Base-by-base conservation (phyloP, 2,888 invertebrate species). In the Augiades crinisus region DNA sequence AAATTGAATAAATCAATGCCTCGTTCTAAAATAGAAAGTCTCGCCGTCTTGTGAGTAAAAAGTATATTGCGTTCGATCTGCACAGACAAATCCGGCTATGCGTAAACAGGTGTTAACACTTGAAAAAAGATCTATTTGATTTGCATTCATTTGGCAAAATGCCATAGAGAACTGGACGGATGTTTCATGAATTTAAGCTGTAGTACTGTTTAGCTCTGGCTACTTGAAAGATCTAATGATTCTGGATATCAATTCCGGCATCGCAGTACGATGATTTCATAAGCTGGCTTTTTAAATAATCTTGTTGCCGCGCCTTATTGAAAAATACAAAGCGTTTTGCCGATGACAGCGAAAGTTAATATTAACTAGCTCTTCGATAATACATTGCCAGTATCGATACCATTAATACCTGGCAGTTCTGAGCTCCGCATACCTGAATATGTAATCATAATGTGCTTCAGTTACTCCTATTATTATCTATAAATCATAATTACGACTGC, bases 131-230 rank as follows among this genome's bases (percentile, higher is more conserved):
- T 41, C 46, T 53, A 33, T 53, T 30, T 33, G 51, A 58, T 57
- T 56, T 60, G 49, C 47, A 57, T 59, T 52, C 19, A 40, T 56
- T 60, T 61, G 61, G 60, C 60, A 33, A 10, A 24, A 16, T 57
- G 60, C 61, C 57, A 63, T 37, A 40, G 45, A 54, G 57, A 56
- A 57, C 49, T 43, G 54, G 55, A 44, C 53, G 36, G 38, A 58
- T 56, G 49, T 47, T 58, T 53, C 45, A 49, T 21, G 34, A 41
- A 5, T 43, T 34, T 34, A 41, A 14, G 37, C 16, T 24, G 16
- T 7, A 14, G 16, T 24, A 16, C 30, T 38, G 17, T 12, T n/a
- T 17, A 34, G n/a, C 19, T 6, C 22, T 22, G 5, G 21, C 31
- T 12, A 31, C 38, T 47, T 30, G 38, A 47, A 22, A 19, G 19